Evolutionary conservation across 1,140 invertebrate genomes (phyloP), one percentile per base, ranked within the genome.

Genomic region (Drosophila novamexicana): DNA sequence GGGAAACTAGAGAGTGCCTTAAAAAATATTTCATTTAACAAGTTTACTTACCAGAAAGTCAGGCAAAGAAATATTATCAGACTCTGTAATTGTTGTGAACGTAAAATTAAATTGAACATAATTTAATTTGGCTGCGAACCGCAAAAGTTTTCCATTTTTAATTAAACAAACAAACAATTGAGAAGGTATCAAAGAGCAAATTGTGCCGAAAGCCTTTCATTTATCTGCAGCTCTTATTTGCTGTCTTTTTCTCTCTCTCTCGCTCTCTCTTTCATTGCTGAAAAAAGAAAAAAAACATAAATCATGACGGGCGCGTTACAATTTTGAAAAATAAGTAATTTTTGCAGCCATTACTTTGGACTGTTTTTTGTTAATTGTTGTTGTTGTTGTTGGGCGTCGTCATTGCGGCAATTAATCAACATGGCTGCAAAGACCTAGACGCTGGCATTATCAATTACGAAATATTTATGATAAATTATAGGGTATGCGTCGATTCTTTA

Each of bases 341-440:
- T 88, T 86, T 79, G 67, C 75, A 70, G 75, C 83, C 71, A 88
- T 86, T 79, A 88, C 72, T 86, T 88, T 73, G 8, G 66, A 77
- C 84, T 74, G 67, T 79, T 83, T 52, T 49, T 53, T 71, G 59
- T 54, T 52, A 7, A 53, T 59, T 32, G n/a, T 1, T 37, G 50
- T 44, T 71, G 32, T 65, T 79, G 61, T 59, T 76, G 72, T 44
- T 62, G 79, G 61, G 45, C 59, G 79, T 83, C 86, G 84, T 86
- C 79, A 83, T 88, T 86, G 83, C 77, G 69, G 78, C 83, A 86
- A 86, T 86, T 86, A 86, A 86, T 86, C 83, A 86, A 86, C 64
- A 77, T 79, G 72, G 75, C 81, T 68, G 66, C 62, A 69, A 73
- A 79, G 79, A 79, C 76, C 83, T 83, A 88, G 79, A 68, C 84